A percentile compares a stretch with the other conserved stretches of the same genome.
phyloP scores from a whole-genome alignment of 2,797 vertebrate species.

The Sciurus carolinensis region DNA sequence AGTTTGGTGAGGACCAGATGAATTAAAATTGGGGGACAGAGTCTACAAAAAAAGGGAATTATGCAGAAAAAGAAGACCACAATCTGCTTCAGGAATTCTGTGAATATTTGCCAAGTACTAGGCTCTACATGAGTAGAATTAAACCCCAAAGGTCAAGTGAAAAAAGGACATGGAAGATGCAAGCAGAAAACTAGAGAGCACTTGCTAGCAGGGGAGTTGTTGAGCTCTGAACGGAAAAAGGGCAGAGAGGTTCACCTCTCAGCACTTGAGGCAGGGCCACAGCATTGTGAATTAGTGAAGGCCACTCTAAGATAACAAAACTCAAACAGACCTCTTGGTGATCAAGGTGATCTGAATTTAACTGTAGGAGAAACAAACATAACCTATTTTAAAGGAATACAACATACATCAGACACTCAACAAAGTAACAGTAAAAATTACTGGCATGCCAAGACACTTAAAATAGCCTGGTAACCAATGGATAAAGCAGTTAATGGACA shows the following conservation, averaged over 20 bases:
- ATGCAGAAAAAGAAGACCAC: background rate
- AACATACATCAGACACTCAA: background rate
- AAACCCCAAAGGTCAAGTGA: background rate
- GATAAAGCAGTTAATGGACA: background rate
- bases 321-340: background rate
- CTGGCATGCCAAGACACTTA: background rate
- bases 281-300: background rate
- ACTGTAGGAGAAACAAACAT: background rate
- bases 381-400: background rate
- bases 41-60: background rate
- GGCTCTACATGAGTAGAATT: too few species aligned
- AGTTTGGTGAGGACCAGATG: background rate
- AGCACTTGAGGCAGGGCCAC: rapidly evolving
- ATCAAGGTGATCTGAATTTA: background rate
- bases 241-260: background rate
- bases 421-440: background rate
- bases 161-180: background rate
- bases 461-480: background rate
- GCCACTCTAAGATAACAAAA: background rate
- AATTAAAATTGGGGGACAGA: background rate
- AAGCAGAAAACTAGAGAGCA: background rate
- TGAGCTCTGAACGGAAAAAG: background rate
- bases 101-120: background rate
- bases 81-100: background rate
- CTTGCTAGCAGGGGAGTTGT: too few species aligned